A percentile compares a stretch with the other conserved stretches of the same genome.
Evolutionary conservation across 2,888 invertebrate genomes (phyloP).

Genomic region (Chymomyza procnemis): DNA sequence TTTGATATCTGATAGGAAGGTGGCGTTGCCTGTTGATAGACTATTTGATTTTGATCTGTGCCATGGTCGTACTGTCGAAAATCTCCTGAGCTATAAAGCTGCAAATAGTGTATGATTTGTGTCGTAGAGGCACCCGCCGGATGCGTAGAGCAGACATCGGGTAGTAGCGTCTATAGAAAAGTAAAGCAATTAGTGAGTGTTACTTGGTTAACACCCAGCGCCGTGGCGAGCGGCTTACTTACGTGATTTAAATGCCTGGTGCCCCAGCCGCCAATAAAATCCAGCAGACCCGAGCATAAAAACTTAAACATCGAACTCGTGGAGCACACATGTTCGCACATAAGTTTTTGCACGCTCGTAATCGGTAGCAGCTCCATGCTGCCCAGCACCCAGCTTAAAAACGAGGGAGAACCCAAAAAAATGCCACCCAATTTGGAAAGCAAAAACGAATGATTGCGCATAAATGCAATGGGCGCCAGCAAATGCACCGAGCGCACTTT

Average conservation of each 20-base stretch:
- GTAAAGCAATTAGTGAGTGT: not conserved
- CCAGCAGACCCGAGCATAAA: conserved; percentile 68
- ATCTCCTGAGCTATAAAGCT: conserved; percentile 80
- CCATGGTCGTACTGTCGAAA: conserved; percentile 83
- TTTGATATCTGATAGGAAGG: conserved; percentile 82
- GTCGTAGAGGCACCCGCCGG: conserved; percentile 85
- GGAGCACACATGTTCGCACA: conserved; percentile 81
- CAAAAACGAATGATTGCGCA: conserved; percentile 78
- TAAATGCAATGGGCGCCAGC: conserved; percentile 85
- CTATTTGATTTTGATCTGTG: conserved; percentile 79
- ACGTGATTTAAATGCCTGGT: conserved; percentile 74
- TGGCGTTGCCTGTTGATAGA: conserved; percentile 80
- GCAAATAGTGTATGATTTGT: conserved; percentile 86
- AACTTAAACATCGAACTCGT: conserved; percentile 77
- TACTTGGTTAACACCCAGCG: not conserved
- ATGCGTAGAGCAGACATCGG: conserved; percentile 83
- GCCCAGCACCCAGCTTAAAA: conserved; percentile 70
- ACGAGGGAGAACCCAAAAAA: conserved; percentile 71
- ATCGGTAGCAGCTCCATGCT: conserved; percentile 83
- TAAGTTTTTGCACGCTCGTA: conserved; percentile 63
- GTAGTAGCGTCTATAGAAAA: conserved; percentile 82
- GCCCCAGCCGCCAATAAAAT: conserved; percentile 76
- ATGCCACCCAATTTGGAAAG: conserved; percentile 79
- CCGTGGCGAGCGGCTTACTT: conserved; percentile 63
- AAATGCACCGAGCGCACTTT: conserved; percentile 84